Percentiles rank a stretch among this genome's conserved stretches.
These are phyloP conservation scores for Hirundichthys speculiger DNA, from an alignment of 2,113 vertebrate genomes.

Conservation along the genomic window DNA sequence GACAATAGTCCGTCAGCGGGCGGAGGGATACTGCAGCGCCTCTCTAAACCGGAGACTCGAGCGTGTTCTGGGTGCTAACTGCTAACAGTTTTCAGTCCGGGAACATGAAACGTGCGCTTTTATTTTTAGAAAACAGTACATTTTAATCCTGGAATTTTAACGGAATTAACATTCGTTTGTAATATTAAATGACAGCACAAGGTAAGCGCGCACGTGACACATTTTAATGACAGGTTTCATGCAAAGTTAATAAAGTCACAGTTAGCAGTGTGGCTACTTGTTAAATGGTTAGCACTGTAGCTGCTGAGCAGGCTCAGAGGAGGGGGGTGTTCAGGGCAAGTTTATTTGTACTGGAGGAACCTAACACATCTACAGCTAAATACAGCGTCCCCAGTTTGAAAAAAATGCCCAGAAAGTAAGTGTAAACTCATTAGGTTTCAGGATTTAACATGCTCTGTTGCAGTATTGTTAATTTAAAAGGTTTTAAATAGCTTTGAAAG, in stretches of 20 bases:
- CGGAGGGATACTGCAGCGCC: constrained; percentile 37
- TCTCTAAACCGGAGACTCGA: not conserved
- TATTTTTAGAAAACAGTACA: not conserved
- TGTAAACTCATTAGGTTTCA: not conserved
- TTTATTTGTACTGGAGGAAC: not conserved
- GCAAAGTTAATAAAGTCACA: constrained; percentile 34
- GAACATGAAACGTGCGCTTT: not conserved
- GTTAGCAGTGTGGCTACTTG: constrained; percentile 52
- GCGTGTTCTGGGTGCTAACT: constrained; percentile 6
- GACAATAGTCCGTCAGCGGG: rapidly evolving
- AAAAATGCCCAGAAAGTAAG: not conserved
- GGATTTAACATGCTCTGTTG: not conserved
- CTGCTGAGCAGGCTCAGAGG: not conserved
- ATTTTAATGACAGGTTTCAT: not conserved
- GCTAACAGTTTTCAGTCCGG: constrained; percentile 4
- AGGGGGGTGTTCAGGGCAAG: not conserved
- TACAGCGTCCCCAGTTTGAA: not conserved
- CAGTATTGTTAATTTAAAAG: not conserved
- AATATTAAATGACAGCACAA: constrained; percentile 13
- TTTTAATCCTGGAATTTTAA: constrained; percentile 13
- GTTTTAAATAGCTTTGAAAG: not conserved
- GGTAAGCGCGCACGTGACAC: constrained; percentile 36
- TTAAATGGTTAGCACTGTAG: constrained; percentile 39
- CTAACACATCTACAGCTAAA: not conserved
- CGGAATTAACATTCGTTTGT: constrained; percentile 44